These are phyloP conservation scores for Caenorhabditis sp. DNA, from an alignment of 2,888 invertebrate genomes.

Conservation along the genomic window DNA sequence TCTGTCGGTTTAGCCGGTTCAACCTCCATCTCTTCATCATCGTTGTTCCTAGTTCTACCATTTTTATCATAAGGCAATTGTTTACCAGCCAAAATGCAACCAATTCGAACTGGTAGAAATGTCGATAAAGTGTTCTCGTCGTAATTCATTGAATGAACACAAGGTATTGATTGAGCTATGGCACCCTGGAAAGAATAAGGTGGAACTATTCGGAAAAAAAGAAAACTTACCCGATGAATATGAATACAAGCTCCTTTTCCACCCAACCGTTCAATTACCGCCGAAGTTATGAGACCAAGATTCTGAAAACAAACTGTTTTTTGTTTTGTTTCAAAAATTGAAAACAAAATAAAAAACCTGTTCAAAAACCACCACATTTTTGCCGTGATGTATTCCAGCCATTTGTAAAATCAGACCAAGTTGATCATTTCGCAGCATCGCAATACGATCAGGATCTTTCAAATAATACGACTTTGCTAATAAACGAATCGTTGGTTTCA, in stretches of 20 bases:
- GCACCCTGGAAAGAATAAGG: slow-evolving; percentile 37
- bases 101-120: slow-evolving; percentile 45
- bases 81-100: slow-evolving; percentile 19
- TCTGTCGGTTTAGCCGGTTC: slow-evolving; percentile 8
- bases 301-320: too few relatives aligned
- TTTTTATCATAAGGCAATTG: slow-evolving; percentile 30
- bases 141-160: slow-evolving; percentile 56
- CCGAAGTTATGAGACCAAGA: slow-evolving; percentile 43
- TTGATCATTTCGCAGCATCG: slow-evolving; percentile 81
- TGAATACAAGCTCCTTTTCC: slow-evolving; percentile 76
- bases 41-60: slow-evolving; percentile 11
- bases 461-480: slow-evolving; percentile 85
- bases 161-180: slow-evolving; percentile 53
- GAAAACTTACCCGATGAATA: slow-evolving; percentile 31
- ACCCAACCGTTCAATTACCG: slow-evolving; percentile 78
- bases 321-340: too few relatives aligned
- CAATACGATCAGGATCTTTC: slow-evolving; percentile 72
- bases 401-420: slow-evolving; percentile 86
- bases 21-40: slow-evolving; percentile 12
- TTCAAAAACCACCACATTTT: slow-evolving; percentile 56
- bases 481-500: slow-evolving; percentile 83
- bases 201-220: neutral
- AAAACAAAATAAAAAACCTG: slow-evolving; percentile 5
- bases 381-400: slow-evolving; percentile 80
- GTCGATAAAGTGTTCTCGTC: slow-evolving; percentile 30